Conservation (phyloP, 2,888 invertebrate species). For the Xylophagus ater region DNA sequence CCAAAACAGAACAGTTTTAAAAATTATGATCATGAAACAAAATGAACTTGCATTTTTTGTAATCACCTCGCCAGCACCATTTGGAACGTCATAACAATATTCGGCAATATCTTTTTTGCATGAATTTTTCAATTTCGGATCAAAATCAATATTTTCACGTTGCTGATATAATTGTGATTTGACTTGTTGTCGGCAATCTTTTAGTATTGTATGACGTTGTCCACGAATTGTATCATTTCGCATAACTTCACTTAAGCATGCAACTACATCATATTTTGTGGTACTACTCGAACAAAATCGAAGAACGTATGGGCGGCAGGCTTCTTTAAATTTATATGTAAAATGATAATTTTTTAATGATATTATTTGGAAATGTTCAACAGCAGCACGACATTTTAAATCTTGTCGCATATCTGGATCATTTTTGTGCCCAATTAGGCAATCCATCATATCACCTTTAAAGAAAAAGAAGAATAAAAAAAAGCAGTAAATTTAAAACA, state of each 20-base stretch:
- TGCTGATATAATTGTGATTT: constrained; percentile 85
- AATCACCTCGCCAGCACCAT: constrained; percentile 49
- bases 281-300: constrained; percentile 56
- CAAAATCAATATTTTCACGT: constrained; percentile 76
- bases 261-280: constrained; percentile 62
- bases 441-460: constrained; percentile 76
- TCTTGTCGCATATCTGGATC: constrained; percentile 67
- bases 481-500: background rate
- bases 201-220: constrained; percentile 66
- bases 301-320: constrained; percentile 73
- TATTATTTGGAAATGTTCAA: constrained; percentile 95
- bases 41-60: constrained; percentile 36
- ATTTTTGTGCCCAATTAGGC: constrained; percentile 85
- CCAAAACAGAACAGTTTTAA: constrained; percentile 1
- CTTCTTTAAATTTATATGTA: constrained; percentile 87
- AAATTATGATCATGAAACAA: no score
- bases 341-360: constrained; percentile 88
- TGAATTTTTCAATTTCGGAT: constrained; percentile 70
- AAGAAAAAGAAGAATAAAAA: background rate
- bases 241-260: constrained; percentile 64
- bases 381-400: constrained; percentile 77
- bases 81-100: constrained; percentile 56
- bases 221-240: constrained; percentile 76
- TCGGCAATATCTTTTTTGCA: constrained; percentile 69
- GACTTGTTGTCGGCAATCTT: constrained; percentile 83